phyloP scores from a whole-genome alignment of 2,113 vertebrate genomes.

The Trinectes maculatus region DNA sequence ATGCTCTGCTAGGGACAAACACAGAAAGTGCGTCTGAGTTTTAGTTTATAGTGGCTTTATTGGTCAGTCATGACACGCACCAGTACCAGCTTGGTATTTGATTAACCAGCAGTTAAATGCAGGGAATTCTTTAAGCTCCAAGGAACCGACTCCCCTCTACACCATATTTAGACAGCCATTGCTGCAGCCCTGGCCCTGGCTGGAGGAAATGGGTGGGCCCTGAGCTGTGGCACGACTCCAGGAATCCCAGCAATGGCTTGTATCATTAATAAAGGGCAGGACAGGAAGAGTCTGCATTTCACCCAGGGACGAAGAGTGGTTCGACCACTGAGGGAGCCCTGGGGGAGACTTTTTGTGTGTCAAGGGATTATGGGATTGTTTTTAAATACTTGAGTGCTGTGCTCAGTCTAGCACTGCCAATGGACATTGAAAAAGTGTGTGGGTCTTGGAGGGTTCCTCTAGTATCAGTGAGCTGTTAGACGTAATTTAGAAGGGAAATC shows the following conservation, averaged over 20 bases:
- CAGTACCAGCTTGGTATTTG: slow-evolving; percentile 28
- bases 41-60: not conserved
- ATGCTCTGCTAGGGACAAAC: not conserved
- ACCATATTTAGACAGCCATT: slow-evolving; percentile 63
- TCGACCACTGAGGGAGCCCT: slow-evolving; percentile 1
- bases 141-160: slow-evolving; percentile 23
- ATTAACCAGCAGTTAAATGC: slow-evolving; percentile 17
- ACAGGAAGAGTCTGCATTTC: slow-evolving; percentile 30
- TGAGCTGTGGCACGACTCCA: slow-evolving; percentile 50
- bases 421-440: not conserved
- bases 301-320: slow-evolving; percentile 15
- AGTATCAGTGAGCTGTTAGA: not conserved
- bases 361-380: not conserved
- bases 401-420: not conserved
- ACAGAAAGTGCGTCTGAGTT: not conserved
- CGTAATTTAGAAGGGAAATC: not conserved
- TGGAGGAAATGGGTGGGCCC: slow-evolving; percentile 71
- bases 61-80: not conserved
- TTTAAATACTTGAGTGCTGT: not conserved
- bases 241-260: slow-evolving; percentile 65
- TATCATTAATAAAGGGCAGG: slow-evolving; percentile 44
- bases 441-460: not conserved
- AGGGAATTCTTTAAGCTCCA: slow-evolving; percentile 37
- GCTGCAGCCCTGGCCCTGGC: slow-evolving; percentile 28
- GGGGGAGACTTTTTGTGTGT: not conserved